Evolutionary conservation across 2,888 invertebrate genomes (phyloP).

Genomic region (Plebejus argus): DNA sequence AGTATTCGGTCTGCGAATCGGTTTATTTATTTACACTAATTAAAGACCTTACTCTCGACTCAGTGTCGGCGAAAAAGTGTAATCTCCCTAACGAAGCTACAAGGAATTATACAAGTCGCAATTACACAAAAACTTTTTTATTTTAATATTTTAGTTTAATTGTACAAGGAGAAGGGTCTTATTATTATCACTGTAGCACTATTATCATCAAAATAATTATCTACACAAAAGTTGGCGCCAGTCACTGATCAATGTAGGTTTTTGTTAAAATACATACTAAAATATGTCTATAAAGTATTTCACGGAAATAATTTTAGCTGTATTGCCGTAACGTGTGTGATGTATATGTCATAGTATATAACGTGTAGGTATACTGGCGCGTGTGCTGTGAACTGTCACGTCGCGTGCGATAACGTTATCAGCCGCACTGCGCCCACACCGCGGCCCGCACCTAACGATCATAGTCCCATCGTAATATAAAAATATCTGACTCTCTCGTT

Average conservation of each 20-base stretch:
- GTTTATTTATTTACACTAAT: slow-evolving; percentile 8
- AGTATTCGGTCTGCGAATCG: neutral
- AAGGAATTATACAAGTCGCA: no score
- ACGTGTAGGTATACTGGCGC: neutral
- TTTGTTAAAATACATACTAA: neutral
- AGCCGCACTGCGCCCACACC: neutral
- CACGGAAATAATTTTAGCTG: no score
- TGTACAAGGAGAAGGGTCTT: no score
- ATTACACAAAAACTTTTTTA: no score
- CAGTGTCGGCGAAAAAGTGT: neutral
- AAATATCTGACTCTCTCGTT: neutral
- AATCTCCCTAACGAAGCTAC: neutral
- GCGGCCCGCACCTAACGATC: neutral
- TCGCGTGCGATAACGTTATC: slow-evolving; percentile 8
- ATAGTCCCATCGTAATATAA: neutral
- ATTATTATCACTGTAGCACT: no score
- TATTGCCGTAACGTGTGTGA: no score
- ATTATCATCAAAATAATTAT: no score
- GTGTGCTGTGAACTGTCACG: slow-evolving; percentile 3
- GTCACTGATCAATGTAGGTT: no score
- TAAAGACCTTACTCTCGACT: neutral
- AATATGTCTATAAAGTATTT: no score
- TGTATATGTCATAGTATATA: neutral
- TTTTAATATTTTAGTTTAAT: no score
- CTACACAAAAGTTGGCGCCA: no score